Conservation (phyloP, 2,113 vertebrate species). For the Nothocercus nigrocapillus region DNA sequence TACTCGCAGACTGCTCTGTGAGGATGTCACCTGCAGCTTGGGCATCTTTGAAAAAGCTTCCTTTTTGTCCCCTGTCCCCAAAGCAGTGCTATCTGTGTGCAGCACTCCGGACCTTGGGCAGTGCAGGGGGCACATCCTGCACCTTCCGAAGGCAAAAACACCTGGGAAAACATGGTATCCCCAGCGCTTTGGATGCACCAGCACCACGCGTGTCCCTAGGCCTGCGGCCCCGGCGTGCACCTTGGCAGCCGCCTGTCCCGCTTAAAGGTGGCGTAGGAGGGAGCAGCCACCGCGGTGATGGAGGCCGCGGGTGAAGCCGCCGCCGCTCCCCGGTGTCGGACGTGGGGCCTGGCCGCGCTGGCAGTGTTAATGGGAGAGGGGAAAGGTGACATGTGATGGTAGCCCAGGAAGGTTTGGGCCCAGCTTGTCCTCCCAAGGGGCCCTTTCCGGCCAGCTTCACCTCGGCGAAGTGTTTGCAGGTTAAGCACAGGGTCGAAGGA, state of each 20-base stretch:
- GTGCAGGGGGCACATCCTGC: conserved; percentile 15
- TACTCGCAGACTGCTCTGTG: background rate
- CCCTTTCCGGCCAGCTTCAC: background rate
- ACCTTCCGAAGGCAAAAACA: background rate
- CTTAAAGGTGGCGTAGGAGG: fast-evolving
- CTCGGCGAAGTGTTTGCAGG: too few relatives aligned
- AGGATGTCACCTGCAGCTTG: background rate
- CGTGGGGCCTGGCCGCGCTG: fast-evolving
- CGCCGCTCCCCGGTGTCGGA: background rate
- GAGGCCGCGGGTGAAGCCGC: background rate
- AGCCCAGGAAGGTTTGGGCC: background rate
- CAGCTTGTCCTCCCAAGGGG: background rate
- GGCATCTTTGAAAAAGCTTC: background rate
- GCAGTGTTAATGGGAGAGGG: background rate
- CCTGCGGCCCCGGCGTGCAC: too few relatives aligned
- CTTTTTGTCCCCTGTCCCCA: conserved; percentile 13
- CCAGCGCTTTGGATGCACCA: background rate
- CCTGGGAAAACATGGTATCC: background rate
- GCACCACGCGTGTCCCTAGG: background rate
- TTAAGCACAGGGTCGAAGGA: background rate
- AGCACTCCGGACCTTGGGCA: background rate
- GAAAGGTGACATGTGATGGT: background rate
- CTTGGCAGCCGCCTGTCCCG: background rate
- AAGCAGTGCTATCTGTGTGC: background rate
- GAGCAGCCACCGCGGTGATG: background rate